phyloP scores from a whole-genome alignment of 2,888 invertebrate species.

The Heliconius sara region DNA sequence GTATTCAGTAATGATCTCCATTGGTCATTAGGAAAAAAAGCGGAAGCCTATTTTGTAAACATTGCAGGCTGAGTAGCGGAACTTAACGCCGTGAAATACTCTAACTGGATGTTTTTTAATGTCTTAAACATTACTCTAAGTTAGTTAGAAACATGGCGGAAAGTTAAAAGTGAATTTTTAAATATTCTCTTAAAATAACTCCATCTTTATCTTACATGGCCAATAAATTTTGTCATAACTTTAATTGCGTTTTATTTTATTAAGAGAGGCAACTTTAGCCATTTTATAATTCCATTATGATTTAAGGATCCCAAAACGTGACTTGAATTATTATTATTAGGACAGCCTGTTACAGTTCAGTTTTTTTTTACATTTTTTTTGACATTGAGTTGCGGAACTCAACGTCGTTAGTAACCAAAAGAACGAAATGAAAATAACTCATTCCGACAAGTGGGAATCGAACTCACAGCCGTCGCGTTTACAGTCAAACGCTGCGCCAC shows the following conservation, averaged over 20 bases:
- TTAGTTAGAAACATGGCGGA: too few species aligned
- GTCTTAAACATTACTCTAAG: too few species aligned
- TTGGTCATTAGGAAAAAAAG: too few species aligned
- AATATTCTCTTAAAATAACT: too few species aligned
- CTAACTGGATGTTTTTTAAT: too few species aligned
- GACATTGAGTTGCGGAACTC: background rate
- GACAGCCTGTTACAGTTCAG: background rate
- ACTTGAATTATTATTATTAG: background rate
- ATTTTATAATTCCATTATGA: constrained; percentile 9
- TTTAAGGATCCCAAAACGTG: background rate
- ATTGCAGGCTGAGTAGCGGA: too few species aligned
- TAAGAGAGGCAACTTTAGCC: background rate
- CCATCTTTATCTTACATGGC: background rate
- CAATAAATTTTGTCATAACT: constrained; percentile 1
- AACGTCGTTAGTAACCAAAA: background rate
- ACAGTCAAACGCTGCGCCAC: background rate
- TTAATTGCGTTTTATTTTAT: background rate
- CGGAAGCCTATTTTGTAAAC: too few species aligned
- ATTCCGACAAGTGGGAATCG: background rate
- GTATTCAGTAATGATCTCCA: too few species aligned
- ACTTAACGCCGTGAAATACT: too few species aligned
- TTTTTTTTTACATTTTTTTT: background rate
- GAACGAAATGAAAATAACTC: background rate
- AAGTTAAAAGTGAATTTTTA: too few species aligned
- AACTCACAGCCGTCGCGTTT: background rate